Conservation (phyloP, 2,888 invertebrate genomes). For the Epicampocera succincta region DNA sequence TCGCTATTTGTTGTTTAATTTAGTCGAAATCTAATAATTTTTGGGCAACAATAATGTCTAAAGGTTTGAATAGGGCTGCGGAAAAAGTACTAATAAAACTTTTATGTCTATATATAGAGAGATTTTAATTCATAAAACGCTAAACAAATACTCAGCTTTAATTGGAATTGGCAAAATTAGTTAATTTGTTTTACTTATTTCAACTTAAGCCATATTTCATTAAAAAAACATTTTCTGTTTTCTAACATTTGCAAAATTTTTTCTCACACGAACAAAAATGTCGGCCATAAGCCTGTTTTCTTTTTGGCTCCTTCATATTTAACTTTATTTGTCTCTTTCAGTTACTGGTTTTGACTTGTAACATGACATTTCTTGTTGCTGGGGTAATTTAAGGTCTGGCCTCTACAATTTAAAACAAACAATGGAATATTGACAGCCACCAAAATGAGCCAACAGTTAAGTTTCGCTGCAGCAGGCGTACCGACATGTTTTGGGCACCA, state of each 20-base stretch:
- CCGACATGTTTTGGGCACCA: neutral
- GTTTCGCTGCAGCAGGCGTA: slow-evolving; percentile 9
- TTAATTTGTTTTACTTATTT: too few relatives aligned
- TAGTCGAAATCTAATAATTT: too few relatives aligned
- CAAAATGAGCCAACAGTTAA: slow-evolving; percentile 55
- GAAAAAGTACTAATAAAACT: too few relatives aligned
- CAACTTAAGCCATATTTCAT: too few relatives aligned
- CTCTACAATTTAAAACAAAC: slow-evolving; percentile 50
- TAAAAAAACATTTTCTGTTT: too few relatives aligned
- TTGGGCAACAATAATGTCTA: too few relatives aligned
- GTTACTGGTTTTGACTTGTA: slow-evolving; percentile 59
- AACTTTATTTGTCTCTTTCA: slow-evolving; percentile 53
- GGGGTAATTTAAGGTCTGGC: slow-evolving; percentile 67
- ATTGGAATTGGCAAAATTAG: too few relatives aligned
- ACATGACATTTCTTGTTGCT: slow-evolving; percentile 67
- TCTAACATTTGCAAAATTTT: neutral
- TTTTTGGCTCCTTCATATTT: slow-evolving; percentile 2
- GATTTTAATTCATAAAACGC: too few relatives aligned
- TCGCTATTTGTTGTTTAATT: too few relatives aligned
- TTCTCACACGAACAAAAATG: slow-evolving; percentile 54
- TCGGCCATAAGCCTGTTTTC: neutral
- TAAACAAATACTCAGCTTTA: too few relatives aligned
- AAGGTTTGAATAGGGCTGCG: too few relatives aligned
- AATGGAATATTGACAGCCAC: slow-evolving; percentile 66
- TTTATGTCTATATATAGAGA: too few relatives aligned